These are phyloP conservation scores for Rhea americana DNA, from an alignment of 2,113 vertebrate genomes.

Conservation along the genomic window DNA sequence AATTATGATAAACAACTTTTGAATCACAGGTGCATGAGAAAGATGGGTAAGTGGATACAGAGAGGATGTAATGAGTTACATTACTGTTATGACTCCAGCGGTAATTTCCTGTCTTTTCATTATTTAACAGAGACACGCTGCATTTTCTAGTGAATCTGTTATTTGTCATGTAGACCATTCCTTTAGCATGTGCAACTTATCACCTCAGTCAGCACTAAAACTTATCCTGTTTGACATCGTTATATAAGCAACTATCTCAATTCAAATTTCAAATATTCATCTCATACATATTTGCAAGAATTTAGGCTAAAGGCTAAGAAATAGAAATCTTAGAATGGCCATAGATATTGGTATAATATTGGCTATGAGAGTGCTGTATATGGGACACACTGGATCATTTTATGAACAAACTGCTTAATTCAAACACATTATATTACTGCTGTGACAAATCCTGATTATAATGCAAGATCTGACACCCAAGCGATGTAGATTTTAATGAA, in stretches of 20 bases:
- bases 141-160: neutral
- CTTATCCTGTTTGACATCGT: neutral
- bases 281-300: fast-evolving
- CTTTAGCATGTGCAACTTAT: neutral
- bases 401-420: neutral
- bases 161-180: neutral
- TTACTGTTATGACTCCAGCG: neutral
- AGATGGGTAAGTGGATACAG: neutral
- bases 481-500: neutral
- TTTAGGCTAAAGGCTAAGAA: neutral
- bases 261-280: neutral
- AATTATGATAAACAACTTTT: neutral
- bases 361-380: neutral
- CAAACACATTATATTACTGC: neutral
- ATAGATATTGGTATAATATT: fast-evolving
- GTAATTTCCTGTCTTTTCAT: neutral
- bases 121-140: neutral
- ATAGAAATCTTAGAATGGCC: fast-evolving
- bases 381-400: neutral
- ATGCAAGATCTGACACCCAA: neutral
- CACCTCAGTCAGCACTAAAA: neutral
- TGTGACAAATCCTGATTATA: neutral
- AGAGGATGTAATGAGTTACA: neutral
- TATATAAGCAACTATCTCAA: neutral
- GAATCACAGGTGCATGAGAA: neutral